Evolutionary conservation across 2,113 vertebrate genomes (phyloP).

Genomic region (Danionella cerebrum): DNA sequence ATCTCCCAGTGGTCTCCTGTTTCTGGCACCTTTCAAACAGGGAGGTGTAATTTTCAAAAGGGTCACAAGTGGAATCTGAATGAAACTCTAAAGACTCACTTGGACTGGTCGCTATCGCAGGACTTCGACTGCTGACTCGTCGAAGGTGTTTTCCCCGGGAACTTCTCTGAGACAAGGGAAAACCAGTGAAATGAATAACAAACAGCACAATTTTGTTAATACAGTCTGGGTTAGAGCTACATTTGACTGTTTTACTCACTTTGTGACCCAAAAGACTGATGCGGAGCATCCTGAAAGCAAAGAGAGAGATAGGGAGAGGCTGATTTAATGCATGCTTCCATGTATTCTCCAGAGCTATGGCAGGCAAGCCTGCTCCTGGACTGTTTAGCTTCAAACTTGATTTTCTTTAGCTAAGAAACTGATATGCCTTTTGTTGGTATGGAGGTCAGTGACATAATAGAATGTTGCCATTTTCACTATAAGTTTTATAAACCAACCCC

Average conservation of each 20-base stretch:
- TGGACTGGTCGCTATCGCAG: constrained; percentile 62
- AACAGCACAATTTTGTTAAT: background rate
- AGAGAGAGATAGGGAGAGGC: background rate
- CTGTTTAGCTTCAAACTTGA: too few relatives aligned
- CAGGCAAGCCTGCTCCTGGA: too few relatives aligned
- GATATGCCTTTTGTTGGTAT: too few relatives aligned
- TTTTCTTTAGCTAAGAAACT: too few relatives aligned
- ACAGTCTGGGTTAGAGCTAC: background rate
- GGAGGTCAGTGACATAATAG: too few relatives aligned
- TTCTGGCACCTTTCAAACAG: too few relatives aligned
- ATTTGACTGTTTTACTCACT: constrained; percentile 66
- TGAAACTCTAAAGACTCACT: constrained; percentile 41
- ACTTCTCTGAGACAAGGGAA: constrained; percentile 70
- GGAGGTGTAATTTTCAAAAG: too few relatives aligned
- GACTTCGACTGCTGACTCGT: constrained; percentile 84
- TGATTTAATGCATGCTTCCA: too few relatives aligned
- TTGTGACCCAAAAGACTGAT: constrained; percentile 77
- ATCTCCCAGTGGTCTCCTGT: too few relatives aligned
- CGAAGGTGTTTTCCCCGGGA: constrained; percentile 79
- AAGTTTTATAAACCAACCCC: too few relatives aligned
- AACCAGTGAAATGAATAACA: background rate
- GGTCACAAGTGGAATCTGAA: too few relatives aligned
- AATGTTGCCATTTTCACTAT: too few relatives aligned
- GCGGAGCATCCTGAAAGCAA: constrained; percentile 84
- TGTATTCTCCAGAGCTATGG: background rate